phyloP scores from a whole-genome alignment of 2,113 vertebrate species.

The Brevimyrus niger region DNA sequence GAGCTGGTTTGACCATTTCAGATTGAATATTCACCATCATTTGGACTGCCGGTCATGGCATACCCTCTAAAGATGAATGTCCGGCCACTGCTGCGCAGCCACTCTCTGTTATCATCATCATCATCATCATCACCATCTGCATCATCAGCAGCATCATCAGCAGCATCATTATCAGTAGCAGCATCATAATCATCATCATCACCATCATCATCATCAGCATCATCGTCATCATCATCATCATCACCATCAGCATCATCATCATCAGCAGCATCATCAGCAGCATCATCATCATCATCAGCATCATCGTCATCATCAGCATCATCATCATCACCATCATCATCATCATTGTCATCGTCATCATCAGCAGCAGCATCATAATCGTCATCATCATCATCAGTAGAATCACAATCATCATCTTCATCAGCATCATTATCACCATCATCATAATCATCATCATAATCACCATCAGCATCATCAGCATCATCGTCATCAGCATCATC shows the following conservation, averaged over 20 bases:
- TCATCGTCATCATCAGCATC: not conserved
- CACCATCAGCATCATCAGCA: not conserved
- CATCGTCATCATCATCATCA: rapidly evolving
- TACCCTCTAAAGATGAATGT: not conserved
- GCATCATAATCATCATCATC: not conserved
- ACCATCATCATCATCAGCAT: not conserved
- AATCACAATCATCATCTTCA: not conserved
- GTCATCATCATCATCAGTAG: not conserved
- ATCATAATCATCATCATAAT: not conserved
- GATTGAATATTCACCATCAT: not conserved
- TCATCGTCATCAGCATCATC: not conserved
- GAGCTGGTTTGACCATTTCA: not conserved
- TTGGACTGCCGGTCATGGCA: not conserved
- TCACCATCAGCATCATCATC: not conserved
- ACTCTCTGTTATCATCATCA: not conserved
- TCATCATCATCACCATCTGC: not conserved
- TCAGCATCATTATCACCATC: not conserved
- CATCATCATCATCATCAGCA: not conserved
- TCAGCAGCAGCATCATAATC: too few species aligned
- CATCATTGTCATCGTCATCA: not conserved
- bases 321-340: not conserved
- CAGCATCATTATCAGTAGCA: too few species aligned
- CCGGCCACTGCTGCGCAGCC: not conserved
- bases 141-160: not conserved
- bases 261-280: too few species aligned